Percentiles rank a stretch among this genome's conserved stretches.
Conservation (phyloP, 2,113 vertebrate species). For the Cynoglossus semilaevis region DNA sequence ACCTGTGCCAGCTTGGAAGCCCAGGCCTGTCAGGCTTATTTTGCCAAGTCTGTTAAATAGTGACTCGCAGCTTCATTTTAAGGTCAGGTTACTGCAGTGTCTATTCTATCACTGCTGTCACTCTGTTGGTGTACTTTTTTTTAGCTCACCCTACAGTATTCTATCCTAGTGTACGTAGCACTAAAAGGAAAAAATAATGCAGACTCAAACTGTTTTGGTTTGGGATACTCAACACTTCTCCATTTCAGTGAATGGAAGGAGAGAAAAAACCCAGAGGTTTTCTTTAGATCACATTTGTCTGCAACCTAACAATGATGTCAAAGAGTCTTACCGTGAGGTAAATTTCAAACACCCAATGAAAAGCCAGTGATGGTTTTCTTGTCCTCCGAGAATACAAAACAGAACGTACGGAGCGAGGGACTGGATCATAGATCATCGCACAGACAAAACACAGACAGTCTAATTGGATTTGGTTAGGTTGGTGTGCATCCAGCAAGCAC, state of each 20-base stretch:
- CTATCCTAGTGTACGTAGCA: no score
- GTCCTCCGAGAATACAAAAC: conserved; percentile 20
- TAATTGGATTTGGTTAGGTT: conserved; percentile 53
- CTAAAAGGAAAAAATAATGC: no score
- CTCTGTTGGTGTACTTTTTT: not conserved
- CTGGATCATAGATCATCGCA: conserved; percentile 36
- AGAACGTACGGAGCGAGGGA: conserved; percentile 22
- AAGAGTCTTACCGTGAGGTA: no score
- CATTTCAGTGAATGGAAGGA: no score
- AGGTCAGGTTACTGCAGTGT: not conserved
- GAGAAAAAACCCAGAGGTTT: no score
- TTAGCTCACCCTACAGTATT: no score
- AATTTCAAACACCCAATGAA: conserved; percentile 15
- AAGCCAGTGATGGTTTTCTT: conserved; percentile 14
- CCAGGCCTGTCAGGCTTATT: not conserved
- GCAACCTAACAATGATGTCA: no score
- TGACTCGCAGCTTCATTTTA: not conserved
- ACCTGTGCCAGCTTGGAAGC: not conserved
- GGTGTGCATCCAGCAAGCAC: conserved; percentile 28
- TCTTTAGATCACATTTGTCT: no score
- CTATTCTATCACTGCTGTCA: not conserved
- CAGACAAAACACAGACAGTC: conserved; percentile 29
- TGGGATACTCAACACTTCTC: no score
- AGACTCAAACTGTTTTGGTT: no score
- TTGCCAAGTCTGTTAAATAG: not conserved